Conservation (phyloP, 2,888 invertebrate genomes). For the Corbicula japonica region DNA sequence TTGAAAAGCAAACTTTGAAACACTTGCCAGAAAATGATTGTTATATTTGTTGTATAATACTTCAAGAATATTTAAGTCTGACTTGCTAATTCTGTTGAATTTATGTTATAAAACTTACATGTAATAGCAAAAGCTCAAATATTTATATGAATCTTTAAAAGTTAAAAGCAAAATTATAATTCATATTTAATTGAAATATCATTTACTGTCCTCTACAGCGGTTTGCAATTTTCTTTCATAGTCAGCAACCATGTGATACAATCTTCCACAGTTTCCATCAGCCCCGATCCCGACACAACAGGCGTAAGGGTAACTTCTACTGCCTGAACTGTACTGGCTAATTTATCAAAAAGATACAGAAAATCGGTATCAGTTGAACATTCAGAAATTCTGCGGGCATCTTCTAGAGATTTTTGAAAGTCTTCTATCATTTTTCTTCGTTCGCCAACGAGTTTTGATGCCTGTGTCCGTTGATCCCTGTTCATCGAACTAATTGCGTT, state of each 20-base stretch:
- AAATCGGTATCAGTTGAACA: not conserved
- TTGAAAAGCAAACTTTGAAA: too few relatives aligned
- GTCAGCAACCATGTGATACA: constrained; percentile 18
- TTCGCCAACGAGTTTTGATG: not conserved
- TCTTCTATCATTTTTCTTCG: not conserved
- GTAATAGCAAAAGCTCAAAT: not conserved
- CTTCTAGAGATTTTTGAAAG: not conserved
- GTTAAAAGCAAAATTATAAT: not conserved
- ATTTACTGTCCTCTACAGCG: too few relatives aligned
- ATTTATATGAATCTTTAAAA: not conserved
- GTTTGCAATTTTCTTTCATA: constrained; percentile 1
- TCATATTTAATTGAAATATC: too few relatives aligned
- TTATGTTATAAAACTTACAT: not conserved
- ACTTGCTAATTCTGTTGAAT: not conserved
- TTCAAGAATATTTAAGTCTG: too few relatives aligned
- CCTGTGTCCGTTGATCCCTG: not conserved
- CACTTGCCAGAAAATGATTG: too few relatives aligned
- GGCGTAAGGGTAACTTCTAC: not conserved
- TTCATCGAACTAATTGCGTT: not conserved
- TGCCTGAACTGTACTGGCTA: not conserved
- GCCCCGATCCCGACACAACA: constrained; percentile 10
- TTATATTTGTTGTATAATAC: too few relatives aligned
- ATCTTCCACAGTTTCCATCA: constrained; percentile 27
- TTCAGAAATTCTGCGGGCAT: not conserved
- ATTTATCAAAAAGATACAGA: not conserved